Base-by-base conservation (phyloP, 2,113 vertebrate genomes). In the Nematolebias whitei region DNA sequence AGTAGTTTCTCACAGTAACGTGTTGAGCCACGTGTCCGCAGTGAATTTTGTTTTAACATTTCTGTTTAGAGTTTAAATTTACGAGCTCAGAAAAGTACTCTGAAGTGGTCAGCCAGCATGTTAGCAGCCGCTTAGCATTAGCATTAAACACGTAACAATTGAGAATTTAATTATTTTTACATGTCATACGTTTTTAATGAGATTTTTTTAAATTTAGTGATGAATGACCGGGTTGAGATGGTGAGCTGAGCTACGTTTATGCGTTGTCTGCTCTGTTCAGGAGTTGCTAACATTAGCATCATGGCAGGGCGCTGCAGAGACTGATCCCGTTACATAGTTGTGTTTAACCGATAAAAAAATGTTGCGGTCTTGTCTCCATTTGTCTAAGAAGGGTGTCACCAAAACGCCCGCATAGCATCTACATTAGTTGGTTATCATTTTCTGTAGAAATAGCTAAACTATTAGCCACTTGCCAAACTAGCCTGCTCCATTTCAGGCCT, bases 211-310 rank as follows among this genome's bases (percentile, higher is more conserved):
- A n/a, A n/a, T n/a, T n/a, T n/a, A n/a, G n/a, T n/a, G n/a, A n/a
- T n/a, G n/a, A n/a, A n/a, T n/a, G n/a, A n/a, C n/a, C n/a, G n/a
- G n/a, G n/a, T n/a, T n/a, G n/a, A n/a, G n/a, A n/a, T n/a, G n/a
- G n/a, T n/a, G n/a, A n/a, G n/a, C n/a, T n/a, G n/a, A n/a, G 18
- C 39, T 4, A 2, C 2, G 14, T n/a, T 11, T 10, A n/a, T 12
- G 41, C 41, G 69, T 89, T 88, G 75, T 83, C 52, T 68, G 26
- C 43, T 15, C 8, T 60, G 54, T 47, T 72, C 60, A 74, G 43
- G 54, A 71, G 59, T 58, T 19, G 76, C 76, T 82, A 71, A 63
- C 32, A 67, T 54, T 85, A 86, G 80, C 79, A 32, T 2, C 2
- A 3, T 43, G 65, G 41, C 57, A 29, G 54, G 67, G 48, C 50